A percentile compares a stretch with the other conserved stretches of the same genome.
phyloP scores from a whole-genome alignment of 2,113 vertebrate species.

The Nesogale talazaci region DNA sequence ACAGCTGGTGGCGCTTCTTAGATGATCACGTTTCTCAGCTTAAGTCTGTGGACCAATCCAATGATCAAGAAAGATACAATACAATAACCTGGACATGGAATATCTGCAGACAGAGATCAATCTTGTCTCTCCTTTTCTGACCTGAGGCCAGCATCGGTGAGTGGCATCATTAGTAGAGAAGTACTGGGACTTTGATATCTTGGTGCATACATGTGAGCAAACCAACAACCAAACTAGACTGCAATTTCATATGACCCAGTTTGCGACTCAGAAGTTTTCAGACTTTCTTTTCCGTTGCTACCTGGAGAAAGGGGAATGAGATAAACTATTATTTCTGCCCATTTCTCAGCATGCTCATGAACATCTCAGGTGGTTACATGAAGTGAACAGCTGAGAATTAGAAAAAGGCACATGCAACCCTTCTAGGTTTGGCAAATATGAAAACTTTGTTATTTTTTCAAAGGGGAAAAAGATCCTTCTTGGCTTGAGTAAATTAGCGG shows the following conservation, averaged over 20 bases:
- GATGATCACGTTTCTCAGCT: constrained; percentile 94
- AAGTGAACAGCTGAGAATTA: constrained; percentile 94
- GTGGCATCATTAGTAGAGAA: constrained; percentile 96
- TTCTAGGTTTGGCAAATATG: constrained; percentile 92
- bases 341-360: constrained; percentile 94
- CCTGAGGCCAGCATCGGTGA: constrained; percentile 94
- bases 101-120: constrained; percentile 92
- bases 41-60: constrained; percentile 89
- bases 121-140: constrained; percentile 92
- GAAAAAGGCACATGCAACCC: constrained; percentile 94
- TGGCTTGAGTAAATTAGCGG: constrained; percentile 95
- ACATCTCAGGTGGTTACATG: constrained; percentile 98
- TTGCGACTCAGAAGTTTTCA: constrained; percentile 98
- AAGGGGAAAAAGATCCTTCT: constrained; percentile 98
- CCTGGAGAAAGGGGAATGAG: constrained; percentile 97
- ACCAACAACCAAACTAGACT: constrained; percentile 95
- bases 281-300: constrained; percentile 99
- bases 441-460: constrained; percentile 95
- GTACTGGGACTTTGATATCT: constrained; percentile 97
- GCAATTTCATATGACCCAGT: constrained; percentile 96
- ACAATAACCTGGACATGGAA: constrained; percentile 92
- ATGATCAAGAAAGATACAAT: constrained; percentile 92
- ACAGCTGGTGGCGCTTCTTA: constrained; percentile 93
- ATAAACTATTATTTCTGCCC: constrained; percentile 96
- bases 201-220: constrained; percentile 97